A percentile compares a stretch with the other conserved stretches of the same genome.
These are phyloP conservation scores for Rhinichthys osculus DNA, from an alignment of 2,797 vertebrate species.

Conservation along the genomic window DNA sequence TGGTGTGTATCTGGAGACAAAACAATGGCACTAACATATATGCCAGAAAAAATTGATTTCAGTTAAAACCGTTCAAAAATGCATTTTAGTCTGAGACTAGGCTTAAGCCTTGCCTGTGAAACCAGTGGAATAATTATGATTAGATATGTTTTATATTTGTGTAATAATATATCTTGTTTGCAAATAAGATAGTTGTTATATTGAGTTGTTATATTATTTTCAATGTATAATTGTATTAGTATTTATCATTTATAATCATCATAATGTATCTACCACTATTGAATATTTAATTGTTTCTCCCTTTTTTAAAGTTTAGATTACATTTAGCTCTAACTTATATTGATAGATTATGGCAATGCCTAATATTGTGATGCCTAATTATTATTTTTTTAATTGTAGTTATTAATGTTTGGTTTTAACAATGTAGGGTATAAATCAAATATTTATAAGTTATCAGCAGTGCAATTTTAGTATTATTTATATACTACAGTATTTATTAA, in stretches of 20 bases:
- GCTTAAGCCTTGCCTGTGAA: no score
- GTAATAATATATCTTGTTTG: background rate
- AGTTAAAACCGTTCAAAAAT: no score
- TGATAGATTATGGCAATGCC: no score
- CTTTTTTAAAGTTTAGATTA: background rate
- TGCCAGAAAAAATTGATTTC: no score
- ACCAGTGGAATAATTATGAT: background rate
- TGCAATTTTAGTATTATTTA: background rate
- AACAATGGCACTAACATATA: no score
- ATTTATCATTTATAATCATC: background rate
- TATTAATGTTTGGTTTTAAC: no score
- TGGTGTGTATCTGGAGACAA: no score
- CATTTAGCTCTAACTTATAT: background rate
- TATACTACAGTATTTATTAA: background rate
- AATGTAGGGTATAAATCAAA: no score
- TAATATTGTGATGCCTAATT: no score
- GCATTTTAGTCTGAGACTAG: no score
- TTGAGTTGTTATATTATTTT: background rate
- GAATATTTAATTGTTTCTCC: background rate
- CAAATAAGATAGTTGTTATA: background rate
- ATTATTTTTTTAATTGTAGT: no score
- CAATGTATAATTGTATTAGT: background rate
- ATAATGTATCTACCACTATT: background rate
- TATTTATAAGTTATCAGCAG: no score
- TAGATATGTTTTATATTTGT: background rate